phyloP scores from a whole-genome alignment of 2,797 vertebrate genomes.

The Chloroceryle inda region DNA sequence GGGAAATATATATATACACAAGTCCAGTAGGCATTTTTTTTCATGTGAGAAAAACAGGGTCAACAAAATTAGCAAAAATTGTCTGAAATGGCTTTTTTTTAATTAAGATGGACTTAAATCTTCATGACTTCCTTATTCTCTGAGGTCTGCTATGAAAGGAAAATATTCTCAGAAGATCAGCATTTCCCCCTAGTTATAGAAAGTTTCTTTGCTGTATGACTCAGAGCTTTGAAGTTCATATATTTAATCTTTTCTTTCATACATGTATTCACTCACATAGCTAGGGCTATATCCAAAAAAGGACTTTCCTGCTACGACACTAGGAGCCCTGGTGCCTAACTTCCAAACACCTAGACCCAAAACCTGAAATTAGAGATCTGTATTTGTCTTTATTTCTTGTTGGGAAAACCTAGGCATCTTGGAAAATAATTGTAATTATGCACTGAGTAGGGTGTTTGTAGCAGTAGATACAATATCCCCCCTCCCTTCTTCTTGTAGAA shows the following conservation, averaged over 20 bases:
- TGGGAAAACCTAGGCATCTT: background rate
- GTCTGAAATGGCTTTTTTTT: background rate
- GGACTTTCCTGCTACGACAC: background rate
- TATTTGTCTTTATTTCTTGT: background rate
- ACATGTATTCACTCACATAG: background rate
- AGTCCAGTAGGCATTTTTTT: background rate
- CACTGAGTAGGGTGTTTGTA: background rate
- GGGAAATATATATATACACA: background rate
- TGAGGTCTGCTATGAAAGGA: background rate
- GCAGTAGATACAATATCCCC: background rate
- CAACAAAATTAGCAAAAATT: background rate
- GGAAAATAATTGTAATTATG: background rate
- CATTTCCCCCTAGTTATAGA: background rate
- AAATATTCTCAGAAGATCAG: conserved; percentile 1
- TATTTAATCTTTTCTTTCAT: background rate
- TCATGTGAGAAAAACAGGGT: background rate
- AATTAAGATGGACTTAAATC: background rate
- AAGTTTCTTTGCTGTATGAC: background rate
- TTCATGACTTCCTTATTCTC: background rate
- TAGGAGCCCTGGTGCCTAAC: background rate
- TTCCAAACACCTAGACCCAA: background rate
- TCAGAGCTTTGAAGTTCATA: conserved; percentile 24
- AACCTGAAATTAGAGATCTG: background rate
- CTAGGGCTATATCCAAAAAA: background rate
- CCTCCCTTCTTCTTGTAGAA: background rate